Conservation (phyloP, 1,140 invertebrate species). For the Metaphire vulgaris region DNA sequence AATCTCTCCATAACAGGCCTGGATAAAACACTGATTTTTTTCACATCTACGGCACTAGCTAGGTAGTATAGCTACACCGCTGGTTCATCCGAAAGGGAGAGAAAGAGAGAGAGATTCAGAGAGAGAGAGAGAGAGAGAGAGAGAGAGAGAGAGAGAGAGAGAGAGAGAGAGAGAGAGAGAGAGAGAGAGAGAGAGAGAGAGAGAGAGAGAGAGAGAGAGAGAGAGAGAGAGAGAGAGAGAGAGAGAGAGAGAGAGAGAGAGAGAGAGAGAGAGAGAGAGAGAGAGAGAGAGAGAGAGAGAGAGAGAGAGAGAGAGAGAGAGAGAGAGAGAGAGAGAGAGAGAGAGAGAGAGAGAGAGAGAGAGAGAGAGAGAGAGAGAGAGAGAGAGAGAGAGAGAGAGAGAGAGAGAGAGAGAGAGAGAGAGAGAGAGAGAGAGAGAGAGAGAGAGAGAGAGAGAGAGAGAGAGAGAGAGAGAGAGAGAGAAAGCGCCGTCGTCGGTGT, state of each 20-base stretch:
- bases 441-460: neutral
- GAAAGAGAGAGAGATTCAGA: too few species aligned
- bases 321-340: neutral
- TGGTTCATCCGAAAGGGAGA: too few species aligned
- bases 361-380: neutral
- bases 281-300: neutral
- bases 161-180: too few species aligned
- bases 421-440: neutral
- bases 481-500: too few species aligned
- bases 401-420: neutral
- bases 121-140: too few species aligned
- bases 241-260: neutral
- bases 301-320: neutral
- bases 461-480: neutral
- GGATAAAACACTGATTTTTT: too few species aligned
- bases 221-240: neutral
- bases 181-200: too few species aligned
- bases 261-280: neutral
- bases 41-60: too few species aligned
- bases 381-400: neutral
- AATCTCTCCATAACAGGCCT: too few species aligned
- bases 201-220: too few species aligned
- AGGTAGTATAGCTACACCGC: too few species aligned
- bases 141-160: too few species aligned
- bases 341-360: neutral